Conservation (phyloP, 2,888 invertebrate genomes). For the Platycheirus albimanus region DNA sequence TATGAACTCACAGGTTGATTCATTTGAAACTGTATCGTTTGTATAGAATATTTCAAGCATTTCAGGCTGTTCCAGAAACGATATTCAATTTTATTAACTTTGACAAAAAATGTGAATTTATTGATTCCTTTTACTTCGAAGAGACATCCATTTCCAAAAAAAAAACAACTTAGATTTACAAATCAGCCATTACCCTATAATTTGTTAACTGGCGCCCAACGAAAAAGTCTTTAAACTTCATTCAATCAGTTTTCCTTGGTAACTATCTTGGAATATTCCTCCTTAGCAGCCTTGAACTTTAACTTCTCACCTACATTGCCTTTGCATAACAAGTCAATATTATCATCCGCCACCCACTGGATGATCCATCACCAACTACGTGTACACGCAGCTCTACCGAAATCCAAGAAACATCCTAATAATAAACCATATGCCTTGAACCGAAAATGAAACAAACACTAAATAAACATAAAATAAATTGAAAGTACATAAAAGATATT, state of each 20-base stretch:
- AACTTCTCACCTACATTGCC: slow-evolving; percentile 16
- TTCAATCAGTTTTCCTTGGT: not conserved
- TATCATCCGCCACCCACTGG: not conserved
- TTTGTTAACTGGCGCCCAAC: slow-evolving; percentile 13
- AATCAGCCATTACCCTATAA: too few species aligned
- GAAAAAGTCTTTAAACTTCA: not conserved
- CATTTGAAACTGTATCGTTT: too few species aligned
- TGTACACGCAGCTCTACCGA: slow-evolving; percentile 45
- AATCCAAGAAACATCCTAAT: slow-evolving; percentile 35
- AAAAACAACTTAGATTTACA: too few species aligned
- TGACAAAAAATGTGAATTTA: too few species aligned
- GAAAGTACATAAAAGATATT: slow-evolving; percentile 70
- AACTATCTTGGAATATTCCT: not conserved
- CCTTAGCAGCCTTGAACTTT: slow-evolving; percentile 1
- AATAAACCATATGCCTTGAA: slow-evolving; percentile 61
- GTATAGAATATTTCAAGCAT: too few species aligned
- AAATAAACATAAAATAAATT: slow-evolving; percentile 73
- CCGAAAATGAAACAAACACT: slow-evolving; percentile 62
- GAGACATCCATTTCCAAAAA: too few species aligned
- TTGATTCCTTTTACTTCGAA: too few species aligned
- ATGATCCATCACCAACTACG: slow-evolving; percentile 6
- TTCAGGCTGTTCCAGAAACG: too few species aligned
- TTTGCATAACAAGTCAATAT: slow-evolving; percentile 5
- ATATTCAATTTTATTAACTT: too few species aligned
- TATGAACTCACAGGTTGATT: too few species aligned